Percentiles rank a stretch among this genome's conserved stretches.
Conservation (phyloP, 1,140 invertebrate species). For the Aphaenogaster rudis region DNA sequence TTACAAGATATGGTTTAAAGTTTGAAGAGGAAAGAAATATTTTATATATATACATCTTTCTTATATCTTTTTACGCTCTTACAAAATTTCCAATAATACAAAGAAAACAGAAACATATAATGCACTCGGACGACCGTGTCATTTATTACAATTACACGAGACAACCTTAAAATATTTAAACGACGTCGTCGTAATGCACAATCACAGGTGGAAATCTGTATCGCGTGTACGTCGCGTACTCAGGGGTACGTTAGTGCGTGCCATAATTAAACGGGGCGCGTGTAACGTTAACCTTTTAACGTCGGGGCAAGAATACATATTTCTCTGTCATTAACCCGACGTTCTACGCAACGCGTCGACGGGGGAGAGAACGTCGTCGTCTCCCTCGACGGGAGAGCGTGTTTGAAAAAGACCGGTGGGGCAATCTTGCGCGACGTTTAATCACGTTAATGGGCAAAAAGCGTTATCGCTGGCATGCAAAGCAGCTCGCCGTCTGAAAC, state of each 20-base stretch:
- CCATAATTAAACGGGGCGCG: slow-evolving; percentile 43
- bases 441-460: slow-evolving; percentile 84
- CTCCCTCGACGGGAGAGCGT: slow-evolving; percentile 5
- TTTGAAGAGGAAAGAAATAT: background rate
- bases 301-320: slow-evolving; percentile 42
- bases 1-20: background rate
- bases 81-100: background rate
- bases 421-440: slow-evolving; percentile 76
- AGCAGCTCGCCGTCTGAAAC: slow-evolving; percentile 70
- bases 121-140: background rate
- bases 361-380: slow-evolving; percentile 9
- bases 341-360: slow-evolving; percentile 17
- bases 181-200: slow-evolving; percentile 6
- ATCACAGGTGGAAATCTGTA: slow-evolving; percentile 40
- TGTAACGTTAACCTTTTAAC: slow-evolving; percentile 49
- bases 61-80: background rate
- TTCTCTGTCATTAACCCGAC: slow-evolving; percentile 40
- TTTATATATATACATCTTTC: background rate
- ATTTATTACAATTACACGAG: slow-evolving; percentile 16
- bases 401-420: slow-evolving; percentile 67
- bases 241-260: slow-evolving; percentile 9
- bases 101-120: background rate
- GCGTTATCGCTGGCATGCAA: slow-evolving; percentile 81
- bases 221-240: slow-evolving; percentile 35
- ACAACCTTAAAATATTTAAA: background rate